phyloP scores from a whole-genome alignment of 2,888 invertebrate species.

The Drosophila hamatofila region DNA sequence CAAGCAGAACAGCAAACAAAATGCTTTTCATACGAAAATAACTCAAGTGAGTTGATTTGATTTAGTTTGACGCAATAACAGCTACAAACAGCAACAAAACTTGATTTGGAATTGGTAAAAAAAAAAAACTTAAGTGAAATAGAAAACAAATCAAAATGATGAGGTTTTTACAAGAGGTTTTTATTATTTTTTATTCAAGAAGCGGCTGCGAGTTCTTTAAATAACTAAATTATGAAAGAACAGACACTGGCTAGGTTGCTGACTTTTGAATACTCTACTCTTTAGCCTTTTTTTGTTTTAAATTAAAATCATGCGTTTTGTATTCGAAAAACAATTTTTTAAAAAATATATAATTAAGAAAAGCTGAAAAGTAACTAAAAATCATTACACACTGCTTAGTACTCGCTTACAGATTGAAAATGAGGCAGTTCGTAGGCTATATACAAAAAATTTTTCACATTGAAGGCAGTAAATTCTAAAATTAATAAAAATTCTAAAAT shows the following conservation, averaged over 20 bases:
- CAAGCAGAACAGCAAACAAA: constrained; percentile 33
- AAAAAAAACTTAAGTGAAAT: constrained; percentile 20
- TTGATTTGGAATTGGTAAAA: constrained; percentile 16
- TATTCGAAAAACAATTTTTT: no score
- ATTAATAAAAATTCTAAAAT: no score
- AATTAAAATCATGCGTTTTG: no score
- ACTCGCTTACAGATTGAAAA: no score
- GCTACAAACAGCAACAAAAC: constrained; percentile 33
- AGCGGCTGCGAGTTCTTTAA: constrained; percentile 34
- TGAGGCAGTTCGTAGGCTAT: no score
- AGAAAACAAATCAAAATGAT: constrained; percentile 27
- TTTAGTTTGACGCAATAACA: constrained; percentile 58
- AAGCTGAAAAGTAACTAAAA: no score
- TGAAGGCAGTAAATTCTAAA: no score
- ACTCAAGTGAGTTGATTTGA: constrained; percentile 60
- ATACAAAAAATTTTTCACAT: no score
- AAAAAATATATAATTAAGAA: no score
- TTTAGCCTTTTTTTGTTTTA: background rate
- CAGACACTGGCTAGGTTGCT: background rate
- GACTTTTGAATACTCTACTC: background rate
- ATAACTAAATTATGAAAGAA: constrained; percentile 1
- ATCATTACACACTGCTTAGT: no score
- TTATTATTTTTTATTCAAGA: constrained; percentile 17
- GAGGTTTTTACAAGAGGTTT: constrained; percentile 43
- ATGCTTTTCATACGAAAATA: constrained; percentile 53